phyloP scores from a whole-genome alignment of 2,113 vertebrate species.

The Hippocampus barbouri region DNA sequence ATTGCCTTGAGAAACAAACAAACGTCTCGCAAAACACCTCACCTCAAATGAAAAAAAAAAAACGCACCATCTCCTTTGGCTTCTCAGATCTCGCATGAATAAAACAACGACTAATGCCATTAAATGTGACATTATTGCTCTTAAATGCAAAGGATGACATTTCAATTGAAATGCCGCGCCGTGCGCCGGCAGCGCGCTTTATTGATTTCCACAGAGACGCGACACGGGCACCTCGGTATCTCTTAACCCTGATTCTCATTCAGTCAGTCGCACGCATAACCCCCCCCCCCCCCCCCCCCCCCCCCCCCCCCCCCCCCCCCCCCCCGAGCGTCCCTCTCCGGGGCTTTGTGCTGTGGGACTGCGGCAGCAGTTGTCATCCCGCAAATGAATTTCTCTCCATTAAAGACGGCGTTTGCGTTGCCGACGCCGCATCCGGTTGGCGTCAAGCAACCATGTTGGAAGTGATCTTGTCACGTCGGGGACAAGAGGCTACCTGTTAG shows the following conservation, averaged over 20 bases:
- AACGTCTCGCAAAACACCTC: background rate
- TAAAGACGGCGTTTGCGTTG: constrained; percentile 58
- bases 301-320: background rate
- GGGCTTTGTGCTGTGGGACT: constrained; percentile 50
- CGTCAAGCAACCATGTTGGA: background rate
- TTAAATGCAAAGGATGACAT: constrained; percentile 19
- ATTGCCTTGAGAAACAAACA: constrained; percentile 8
- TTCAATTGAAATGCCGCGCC: constrained; percentile 16
- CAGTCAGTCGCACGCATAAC: background rate
- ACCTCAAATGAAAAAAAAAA: background rate
- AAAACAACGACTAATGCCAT: background rate
- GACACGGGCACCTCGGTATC: constrained; percentile 43
- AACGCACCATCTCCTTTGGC: background rate
- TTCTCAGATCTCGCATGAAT: background rate
- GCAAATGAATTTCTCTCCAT: constrained; percentile 70
- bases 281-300: background rate
- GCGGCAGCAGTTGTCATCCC: constrained; percentile 54
- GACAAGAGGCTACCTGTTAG: background rate
- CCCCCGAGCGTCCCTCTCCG: constrained; percentile 37
- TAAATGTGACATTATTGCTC: constrained; percentile 6
- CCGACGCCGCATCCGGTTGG: constrained; percentile 21
- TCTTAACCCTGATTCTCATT: constrained; percentile 38
- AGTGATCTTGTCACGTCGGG: too few species aligned
- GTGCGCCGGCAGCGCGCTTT: constrained; percentile 35
- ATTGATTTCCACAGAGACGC: constrained; percentile 66